Evolutionary conservation across 2,797 vertebrate species (phyloP), one percentile per base, ranked within the genome.

Genomic region (Sebastes paucispinis): DNA sequence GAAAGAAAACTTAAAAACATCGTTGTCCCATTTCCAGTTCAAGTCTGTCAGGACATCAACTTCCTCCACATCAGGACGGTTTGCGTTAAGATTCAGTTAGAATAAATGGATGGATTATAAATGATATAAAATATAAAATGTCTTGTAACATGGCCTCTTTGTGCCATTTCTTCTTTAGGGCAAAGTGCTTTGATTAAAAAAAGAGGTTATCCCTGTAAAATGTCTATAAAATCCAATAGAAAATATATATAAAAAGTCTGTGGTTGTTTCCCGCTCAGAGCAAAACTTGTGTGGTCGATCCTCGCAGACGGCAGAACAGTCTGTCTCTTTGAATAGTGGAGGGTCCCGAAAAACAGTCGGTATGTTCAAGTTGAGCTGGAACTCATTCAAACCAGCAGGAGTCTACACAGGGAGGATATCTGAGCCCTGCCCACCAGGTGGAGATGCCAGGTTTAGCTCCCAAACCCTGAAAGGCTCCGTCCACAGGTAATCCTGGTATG

Each of bases 111-210:
- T 39, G 82, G 77, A 86, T 78, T 68, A 80, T 43, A 77, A 80
- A 82, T 32, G 27, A 87, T 76, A 82, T 25, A 36, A 78, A 75
- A 80, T 52, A 32, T n/a, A 71, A 64, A 60, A 76, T n/a, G 55
- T 70, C 65, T 66, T 22, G 14, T 25, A 60, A 22, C 25, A 59
- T 66, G 52, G 63, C 66, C 16, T 63, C 54, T 32, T 86, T 25
- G 22, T 34, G 57, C 62, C 58, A 32, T 73, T 83, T 80, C 27
- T 57, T 68, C 82, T 79, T 80, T 39, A 77, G 14, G 69, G 67
- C 73, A 92, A 92, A 92, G 91, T 93, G 91, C 92, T 91, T 88
- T 50, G 43, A 85, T 68, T 57, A n/a, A 70, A 75, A 75, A 69
- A 73, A 78, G 50, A 83, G 77, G 74, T 81, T 84, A 67, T 82